Evolutionary conservation across 2,113 vertebrate species (phyloP), one percentile per base, ranked within the genome.

Genomic region (Ranitomeya variabilis): DNA sequence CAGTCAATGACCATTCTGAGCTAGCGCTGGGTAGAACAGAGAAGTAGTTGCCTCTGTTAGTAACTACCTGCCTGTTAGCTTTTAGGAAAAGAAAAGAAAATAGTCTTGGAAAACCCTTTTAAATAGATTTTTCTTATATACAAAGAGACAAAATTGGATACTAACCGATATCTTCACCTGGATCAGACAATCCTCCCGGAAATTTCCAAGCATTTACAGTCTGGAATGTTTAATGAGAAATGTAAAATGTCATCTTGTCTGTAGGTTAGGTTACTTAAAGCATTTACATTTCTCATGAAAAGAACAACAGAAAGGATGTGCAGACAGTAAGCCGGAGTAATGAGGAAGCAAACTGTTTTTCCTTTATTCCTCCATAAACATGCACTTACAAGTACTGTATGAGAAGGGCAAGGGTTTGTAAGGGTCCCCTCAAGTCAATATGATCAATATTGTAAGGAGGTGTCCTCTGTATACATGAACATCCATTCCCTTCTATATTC

Each of bases 111-210:
- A 45, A 45, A 45, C 37, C 3, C 3, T 7, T 57, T 57, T 57
- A 64, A 21, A 7, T 64, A 2, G 10, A 60, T 16, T 21, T 64
- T 64, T 21, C 8, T 76, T 76, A 45, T 2, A 10, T 54, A 11
- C n/a, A 62, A 37, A 60, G 54, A 9, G 15, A 62, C 59, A 37
- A 6, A 8, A 69, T 16, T 8, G 51, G 66, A 66, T 90, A 95
- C 96, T 95, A 90, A 99, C 98, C 97, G 0, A 99, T 97, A 89
- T 98, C 96, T 94, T 99, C 98, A 80, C 96, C 97, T 4, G 95
- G 97, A 90, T 99, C 96, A 37, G 97, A 96, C 89, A 99, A 91
- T 45, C 97, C 98, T 71, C 98, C 98, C 73, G 98, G 98, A 91
- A 99, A 97, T 90, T 99, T 99, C 98, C 98, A 99, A 4, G 94